Evolutionary conservation across 2,888 invertebrate genomes (phyloP).

Genomic region (Terebella lapidaria): DNA sequence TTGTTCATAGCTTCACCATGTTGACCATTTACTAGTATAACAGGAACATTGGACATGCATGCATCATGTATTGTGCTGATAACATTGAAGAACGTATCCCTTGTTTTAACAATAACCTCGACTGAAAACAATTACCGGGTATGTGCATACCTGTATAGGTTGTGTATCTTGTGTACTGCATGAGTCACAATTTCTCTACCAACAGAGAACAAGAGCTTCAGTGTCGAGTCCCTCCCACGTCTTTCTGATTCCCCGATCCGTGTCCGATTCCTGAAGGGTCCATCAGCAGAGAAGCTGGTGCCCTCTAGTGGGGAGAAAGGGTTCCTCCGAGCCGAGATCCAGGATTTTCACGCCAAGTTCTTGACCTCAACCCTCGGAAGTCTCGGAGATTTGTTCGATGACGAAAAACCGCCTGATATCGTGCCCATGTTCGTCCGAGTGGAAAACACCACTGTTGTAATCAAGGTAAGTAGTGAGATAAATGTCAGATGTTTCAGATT

Average conservation of each 20-base stretch:
- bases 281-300: not conserved
- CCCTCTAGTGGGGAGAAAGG: not conserved
- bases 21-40: too few relatives aligned
- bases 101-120: too few relatives aligned
- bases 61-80: too few relatives aligned
- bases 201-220: not conserved
- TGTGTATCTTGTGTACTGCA: too few relatives aligned
- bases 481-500: not conserved
- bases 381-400: conserved; percentile 77
- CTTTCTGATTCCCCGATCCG: conserved; percentile 1
- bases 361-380: conserved; percentile 69
- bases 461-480: not conserved
- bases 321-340: not conserved
- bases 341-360: conserved; percentile 18
- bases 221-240: not conserved
- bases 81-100: too few relatives aligned
- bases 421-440: conserved; percentile 1
- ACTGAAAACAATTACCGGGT: too few relatives aligned
- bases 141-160: too few relatives aligned
- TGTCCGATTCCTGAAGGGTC: conserved; percentile 2
- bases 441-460: not conserved
- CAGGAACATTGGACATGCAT: too few relatives aligned
- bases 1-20: too few relatives aligned
- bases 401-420: conserved; percentile 67
- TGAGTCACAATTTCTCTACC: too few relatives aligned